Conservation (phyloP, 2,113 vertebrate species). For the Nycticorax nycticorax region DNA sequence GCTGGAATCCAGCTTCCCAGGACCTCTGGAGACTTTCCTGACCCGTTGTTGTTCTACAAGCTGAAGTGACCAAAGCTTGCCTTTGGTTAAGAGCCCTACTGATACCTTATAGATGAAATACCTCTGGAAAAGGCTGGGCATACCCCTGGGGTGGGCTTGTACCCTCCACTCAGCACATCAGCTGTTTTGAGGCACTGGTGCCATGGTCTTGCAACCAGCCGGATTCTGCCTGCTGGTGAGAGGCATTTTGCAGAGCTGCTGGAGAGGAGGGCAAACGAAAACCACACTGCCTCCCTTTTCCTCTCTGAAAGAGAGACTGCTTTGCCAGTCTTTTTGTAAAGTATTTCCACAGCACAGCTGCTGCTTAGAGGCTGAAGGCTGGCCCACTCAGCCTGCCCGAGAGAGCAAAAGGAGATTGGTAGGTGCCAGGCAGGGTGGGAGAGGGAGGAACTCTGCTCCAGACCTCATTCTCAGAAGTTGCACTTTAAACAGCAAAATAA, state of each 20-base stretch:
- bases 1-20: background rate
- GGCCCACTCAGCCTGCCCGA: no score
- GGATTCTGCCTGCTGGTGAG: background rate
- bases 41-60: background rate
- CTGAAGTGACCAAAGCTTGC: background rate
- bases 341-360: background rate
- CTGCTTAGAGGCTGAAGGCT: background rate
- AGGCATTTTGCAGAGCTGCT: background rate
- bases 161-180: background rate
- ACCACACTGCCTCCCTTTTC: background rate
- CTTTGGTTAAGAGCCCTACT: background rate
- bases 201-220: accelerated
- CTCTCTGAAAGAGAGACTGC: background rate
- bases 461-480: background rate
- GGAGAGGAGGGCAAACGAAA: background rate
- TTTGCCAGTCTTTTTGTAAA: background rate
- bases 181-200: background rate
- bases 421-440: background rate
- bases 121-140: background rate
- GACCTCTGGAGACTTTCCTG: background rate
- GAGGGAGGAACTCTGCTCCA: background rate
- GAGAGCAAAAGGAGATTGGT: background rate
- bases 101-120: background rate
- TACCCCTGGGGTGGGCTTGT: background rate
- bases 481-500: background rate